Evolutionary conservation across 1,140 invertebrate species (phyloP).

Genomic region (Zaprionus africanus): DNA sequence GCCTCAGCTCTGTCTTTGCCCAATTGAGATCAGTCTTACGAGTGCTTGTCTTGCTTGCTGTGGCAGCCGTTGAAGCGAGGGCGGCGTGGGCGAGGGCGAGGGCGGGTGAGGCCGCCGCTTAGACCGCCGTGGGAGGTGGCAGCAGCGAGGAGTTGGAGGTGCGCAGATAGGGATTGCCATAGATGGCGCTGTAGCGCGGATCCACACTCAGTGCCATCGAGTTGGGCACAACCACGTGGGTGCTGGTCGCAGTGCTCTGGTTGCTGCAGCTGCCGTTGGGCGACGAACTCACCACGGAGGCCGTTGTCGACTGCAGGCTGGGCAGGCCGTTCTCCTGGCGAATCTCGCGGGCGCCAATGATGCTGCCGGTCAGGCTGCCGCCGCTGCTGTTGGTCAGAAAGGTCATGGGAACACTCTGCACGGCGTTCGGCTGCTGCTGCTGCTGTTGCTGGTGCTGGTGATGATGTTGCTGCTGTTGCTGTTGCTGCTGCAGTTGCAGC

Average conservation of each 20-base stretch:
- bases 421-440: constrained; percentile 40
- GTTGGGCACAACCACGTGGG: constrained; percentile 74
- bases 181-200: constrained; percentile 93
- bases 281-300: constrained; percentile 82
- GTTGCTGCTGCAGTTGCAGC: constrained; percentile 74
- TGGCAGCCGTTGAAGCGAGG: background rate
- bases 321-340: constrained; percentile 81
- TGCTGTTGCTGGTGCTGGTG: constrained; percentile 49
- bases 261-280: constrained; percentile 83
- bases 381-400: constrained; percentile 76
- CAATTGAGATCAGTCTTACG: constrained; percentile 63
- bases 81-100: background rate
- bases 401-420: constrained; percentile 76
- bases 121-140: constrained; percentile 84
- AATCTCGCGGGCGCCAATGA: constrained; percentile 78
- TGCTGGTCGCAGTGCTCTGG: constrained; percentile 74
- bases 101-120: constrained; percentile 14
- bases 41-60: constrained; percentile 27
- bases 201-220: constrained; percentile 88
- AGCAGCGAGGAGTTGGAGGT: constrained; percentile 85
- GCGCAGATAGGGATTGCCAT: constrained; percentile 94
- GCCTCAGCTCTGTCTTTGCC: background rate
- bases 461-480: constrained; percentile 65
- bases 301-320: constrained; percentile 78
- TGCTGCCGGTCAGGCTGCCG: constrained; percentile 80